A percentile compares a stretch with the other conserved stretches of the same genome.
phyloP scores from a whole-genome alignment of 2,113 vertebrate species.

The Melierax canorus region DNA sequence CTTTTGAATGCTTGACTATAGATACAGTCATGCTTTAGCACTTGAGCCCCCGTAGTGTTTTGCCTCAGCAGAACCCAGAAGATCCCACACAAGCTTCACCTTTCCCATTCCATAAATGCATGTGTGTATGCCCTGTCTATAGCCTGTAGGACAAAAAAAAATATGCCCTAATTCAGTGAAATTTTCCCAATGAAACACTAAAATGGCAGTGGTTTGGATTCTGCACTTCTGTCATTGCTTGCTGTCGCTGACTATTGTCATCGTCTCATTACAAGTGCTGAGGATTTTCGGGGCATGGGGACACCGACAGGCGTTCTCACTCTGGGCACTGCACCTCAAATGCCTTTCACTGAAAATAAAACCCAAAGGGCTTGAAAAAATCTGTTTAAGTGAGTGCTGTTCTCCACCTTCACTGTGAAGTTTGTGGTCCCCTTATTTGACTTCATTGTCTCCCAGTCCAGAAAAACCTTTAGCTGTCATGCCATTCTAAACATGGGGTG shows the following conservation, averaged over 20 bases:
- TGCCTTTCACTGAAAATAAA: background rate
- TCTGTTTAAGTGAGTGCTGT: background rate
- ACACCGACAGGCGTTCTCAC: background rate
- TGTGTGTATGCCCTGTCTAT: background rate
- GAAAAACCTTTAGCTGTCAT: background rate
- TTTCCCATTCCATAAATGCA: background rate
- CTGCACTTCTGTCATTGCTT: background rate
- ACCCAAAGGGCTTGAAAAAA: background rate
- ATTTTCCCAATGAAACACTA: background rate
- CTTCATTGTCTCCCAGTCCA: background rate
- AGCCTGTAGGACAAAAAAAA: background rate
- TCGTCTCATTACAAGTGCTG: background rate
- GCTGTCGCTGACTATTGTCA: rapidly evolving
- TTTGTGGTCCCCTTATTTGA: background rate
- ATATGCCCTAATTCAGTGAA: background rate
- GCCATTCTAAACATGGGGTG: background rate
- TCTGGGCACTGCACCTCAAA: background rate
- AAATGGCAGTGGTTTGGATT: background rate
- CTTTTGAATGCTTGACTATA: background rate
- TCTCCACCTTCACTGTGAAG: background rate
- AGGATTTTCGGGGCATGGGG: background rate
- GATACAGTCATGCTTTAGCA: background rate
- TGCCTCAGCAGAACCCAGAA: background rate
- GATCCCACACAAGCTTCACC: background rate
- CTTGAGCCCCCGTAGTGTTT: background rate